A percentile compares a stretch with the other conserved stretches of the same genome.
Conservation (phyloP, 1,140 invertebrate species). For the Periplaneta americana region DNA sequence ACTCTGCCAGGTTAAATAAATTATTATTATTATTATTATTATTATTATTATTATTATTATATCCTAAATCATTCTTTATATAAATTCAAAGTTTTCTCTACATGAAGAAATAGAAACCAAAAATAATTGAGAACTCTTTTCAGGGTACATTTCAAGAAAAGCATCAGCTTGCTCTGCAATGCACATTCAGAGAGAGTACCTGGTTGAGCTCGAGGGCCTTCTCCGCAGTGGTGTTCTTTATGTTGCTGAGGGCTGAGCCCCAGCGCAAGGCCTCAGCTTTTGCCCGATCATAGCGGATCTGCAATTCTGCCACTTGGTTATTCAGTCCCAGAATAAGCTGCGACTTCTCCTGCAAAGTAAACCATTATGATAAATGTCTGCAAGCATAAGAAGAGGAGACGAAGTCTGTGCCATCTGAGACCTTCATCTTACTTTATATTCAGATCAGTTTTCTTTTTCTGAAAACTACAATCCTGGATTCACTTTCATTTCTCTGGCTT, state of each 20-base stretch:
- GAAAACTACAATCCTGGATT: too few species aligned
- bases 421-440: too few species aligned
- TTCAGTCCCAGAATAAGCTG: constrained; percentile 35
- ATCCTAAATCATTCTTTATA: background rate
- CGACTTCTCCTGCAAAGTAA: constrained; percentile 28
- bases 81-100: background rate
- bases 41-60: background rate
- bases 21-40: background rate
- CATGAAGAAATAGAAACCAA: background rate
- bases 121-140: background rate
- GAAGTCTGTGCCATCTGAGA: too few species aligned
- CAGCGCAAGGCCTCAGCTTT: constrained; percentile 31
- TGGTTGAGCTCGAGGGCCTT: constrained; percentile 34
- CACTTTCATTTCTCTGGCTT: too few species aligned
- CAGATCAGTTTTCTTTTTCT: too few species aligned
- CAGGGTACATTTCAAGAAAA: background rate
- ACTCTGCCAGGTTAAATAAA: too few species aligned
- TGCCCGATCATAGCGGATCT: constrained; percentile 30
- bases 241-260: constrained; percentile 32
- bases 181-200: background rate
- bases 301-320: constrained; percentile 32
- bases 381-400: too few species aligned
- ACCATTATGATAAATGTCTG: too few species aligned
- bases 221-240: constrained; percentile 29
- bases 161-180: background rate